Evolutionary conservation across 2,888 invertebrate species (phyloP).

Genomic region (Drosophila peninsularis): DNA sequence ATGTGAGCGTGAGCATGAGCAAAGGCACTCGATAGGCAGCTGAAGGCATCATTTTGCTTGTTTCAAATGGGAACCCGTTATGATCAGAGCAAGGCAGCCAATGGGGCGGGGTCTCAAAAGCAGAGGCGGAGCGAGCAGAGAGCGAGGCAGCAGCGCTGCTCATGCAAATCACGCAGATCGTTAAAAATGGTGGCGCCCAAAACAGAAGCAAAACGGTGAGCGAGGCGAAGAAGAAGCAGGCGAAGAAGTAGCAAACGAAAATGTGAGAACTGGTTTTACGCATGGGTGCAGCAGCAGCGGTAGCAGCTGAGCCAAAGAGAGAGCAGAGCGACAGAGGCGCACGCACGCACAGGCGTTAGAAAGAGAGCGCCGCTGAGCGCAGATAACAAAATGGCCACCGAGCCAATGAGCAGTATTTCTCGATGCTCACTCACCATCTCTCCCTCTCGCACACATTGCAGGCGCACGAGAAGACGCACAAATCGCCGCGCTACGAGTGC

Average conservation of each 20-base stretch:
- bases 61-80: slow-evolving; percentile 31
- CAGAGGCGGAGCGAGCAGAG: background rate
- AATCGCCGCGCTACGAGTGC: slow-evolving; percentile 88
- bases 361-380: slow-evolving; percentile 43
- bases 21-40: background rate
- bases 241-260: slow-evolving; percentile 1
- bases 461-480: slow-evolving; percentile 84
- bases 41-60: background rate
- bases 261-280: slow-evolving; percentile 72
- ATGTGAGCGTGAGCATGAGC: background rate
- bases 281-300: slow-evolving; percentile 76
- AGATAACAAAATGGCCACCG: slow-evolving; percentile 69
- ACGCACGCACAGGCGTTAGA: slow-evolving; percentile 44
- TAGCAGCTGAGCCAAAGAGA: slow-evolving; percentile 28
- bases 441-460: slow-evolving; percentile 46
- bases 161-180: slow-evolving; percentile 64
- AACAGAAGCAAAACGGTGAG: slow-evolving; percentile 51
- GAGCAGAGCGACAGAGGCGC: slow-evolving; percentile 6
- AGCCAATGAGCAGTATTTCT: slow-evolving; percentile 38
- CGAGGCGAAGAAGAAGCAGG: background rate
- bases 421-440: slow-evolving; percentile 6
- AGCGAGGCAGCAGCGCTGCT: background rate
- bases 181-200: slow-evolving; percentile 75
- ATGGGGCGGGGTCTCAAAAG: slow-evolving; percentile 1
- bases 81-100: background rate